Percentiles rank a stretch among this genome's conserved stretches.
Evolutionary conservation across 2,797 vertebrate genomes (phyloP).

Genomic region (Hemibagrus guttatus): DNA sequence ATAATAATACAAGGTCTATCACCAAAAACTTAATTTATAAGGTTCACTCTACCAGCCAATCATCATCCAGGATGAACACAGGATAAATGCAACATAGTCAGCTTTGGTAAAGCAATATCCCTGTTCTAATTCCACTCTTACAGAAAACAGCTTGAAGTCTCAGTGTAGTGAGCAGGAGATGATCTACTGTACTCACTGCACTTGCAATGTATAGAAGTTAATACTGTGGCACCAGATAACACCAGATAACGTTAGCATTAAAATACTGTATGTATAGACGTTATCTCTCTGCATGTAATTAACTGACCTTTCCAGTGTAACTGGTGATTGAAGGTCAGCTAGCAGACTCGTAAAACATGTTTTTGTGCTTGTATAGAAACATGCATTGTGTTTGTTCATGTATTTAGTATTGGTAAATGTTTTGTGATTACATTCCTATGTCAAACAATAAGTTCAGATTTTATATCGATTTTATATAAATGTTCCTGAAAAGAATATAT

Average conservation of each 20-base stretch:
- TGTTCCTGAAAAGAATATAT: not conserved
- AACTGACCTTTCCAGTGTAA: conserved; percentile 15
- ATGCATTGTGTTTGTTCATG: not conserved
- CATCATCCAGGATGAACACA: not conserved
- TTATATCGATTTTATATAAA: not conserved
- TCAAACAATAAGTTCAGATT: not conserved
- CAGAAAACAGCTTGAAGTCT: not conserved
- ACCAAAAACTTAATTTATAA: not conserved
- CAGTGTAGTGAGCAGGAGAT: not conserved
- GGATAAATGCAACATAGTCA: not conserved
- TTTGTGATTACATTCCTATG: not conserved
- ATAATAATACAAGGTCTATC: no score
- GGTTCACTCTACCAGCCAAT: not conserved
- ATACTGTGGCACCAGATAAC: not conserved
- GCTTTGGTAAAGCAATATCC: not conserved
- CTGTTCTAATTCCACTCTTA: not conserved
- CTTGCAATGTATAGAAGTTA: not conserved
- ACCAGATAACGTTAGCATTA: not conserved
- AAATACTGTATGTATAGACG: not conserved
- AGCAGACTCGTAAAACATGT: not conserved
- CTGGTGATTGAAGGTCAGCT: not conserved
- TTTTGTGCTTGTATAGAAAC: not conserved
- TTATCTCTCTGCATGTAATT: not conserved
- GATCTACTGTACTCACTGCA: not conserved
- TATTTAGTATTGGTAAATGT: not conserved